Base-by-base conservation (phyloP, 2,113 vertebrate genomes). In the Butorides virescens region DNA sequence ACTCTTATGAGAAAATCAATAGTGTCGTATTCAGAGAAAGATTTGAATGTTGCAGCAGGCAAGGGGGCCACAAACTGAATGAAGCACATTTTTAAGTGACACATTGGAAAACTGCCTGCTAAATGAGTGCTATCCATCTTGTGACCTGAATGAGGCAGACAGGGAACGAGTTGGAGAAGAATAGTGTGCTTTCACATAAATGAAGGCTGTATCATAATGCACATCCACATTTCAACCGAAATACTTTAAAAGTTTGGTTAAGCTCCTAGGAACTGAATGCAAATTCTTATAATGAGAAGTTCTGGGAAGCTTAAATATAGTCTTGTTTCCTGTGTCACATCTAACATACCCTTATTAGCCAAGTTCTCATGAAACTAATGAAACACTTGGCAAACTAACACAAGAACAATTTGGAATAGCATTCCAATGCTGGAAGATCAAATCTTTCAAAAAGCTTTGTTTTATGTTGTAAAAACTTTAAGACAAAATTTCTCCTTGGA, bases 401-500 rank as follows among this genome's bases (percentile, higher is more conserved):
- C 75, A 88, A 81, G 89, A 96, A 80, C 65, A 90, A 89, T 71
- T 75, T 76, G 32, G 52, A 94, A 92, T n/a, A 90, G 29, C 78
- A 78, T 78, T 81, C 17, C 56, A 75, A 9, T 52, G 22, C 65
- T 86, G 59, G 78, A 96, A 88, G 70, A 78, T 42, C 53, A 81
- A 58, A 58, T 81, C 44, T 66, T 78, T 86, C 94, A 71, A 79
- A 95, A 88, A 36, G 14, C 20, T 94, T 97, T 96, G 34, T 44
- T 97, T 96, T 90, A 90, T 37, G 73, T 75, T 81, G 22, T 50
- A 90, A 94, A 61, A 82, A 94, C 84, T 93, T 96, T 86, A 90
- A 97, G 89, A 92, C 70, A 94, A 15, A 97, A 81, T 84, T 92
- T 87, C 23, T 73, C 52, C 90, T 95, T 91, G 88, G 75, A 59